These are phyloP conservation scores for Diachrysia chrysitis DNA, from an alignment of 2,888 invertebrate species.

Conservation along the genomic window DNA sequence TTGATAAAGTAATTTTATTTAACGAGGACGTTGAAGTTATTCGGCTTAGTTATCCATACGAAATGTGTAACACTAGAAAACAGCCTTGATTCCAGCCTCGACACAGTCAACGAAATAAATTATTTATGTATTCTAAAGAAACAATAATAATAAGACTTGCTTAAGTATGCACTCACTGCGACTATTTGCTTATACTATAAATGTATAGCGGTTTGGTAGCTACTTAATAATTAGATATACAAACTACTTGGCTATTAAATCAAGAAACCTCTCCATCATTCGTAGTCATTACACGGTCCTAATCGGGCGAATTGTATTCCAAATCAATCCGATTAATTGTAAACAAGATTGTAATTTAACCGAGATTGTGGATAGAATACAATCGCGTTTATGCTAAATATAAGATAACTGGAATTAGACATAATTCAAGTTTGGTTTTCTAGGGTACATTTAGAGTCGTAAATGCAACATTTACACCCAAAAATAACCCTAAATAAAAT, in stretches of 20 bases:
- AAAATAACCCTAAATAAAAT: no score
- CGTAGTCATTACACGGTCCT: constrained; percentile 23
- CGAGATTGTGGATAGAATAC: constrained; percentile 19
- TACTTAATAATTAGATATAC: constrained; percentile 40
- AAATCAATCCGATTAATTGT: constrained; percentile 33
- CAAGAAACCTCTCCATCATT: constrained; percentile 36
- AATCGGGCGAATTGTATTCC: constrained; percentile 30
- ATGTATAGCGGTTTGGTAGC: not conserved
- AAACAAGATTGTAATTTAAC: constrained; percentile 25
- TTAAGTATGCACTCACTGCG: not conserved
- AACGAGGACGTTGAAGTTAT: not conserved
- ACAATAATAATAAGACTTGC: constrained; percentile 1
- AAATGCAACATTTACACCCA: no score
- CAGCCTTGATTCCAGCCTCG: constrained; percentile 7
- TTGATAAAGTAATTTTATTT: not conserved
- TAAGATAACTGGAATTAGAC: not conserved
- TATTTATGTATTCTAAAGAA: constrained; percentile 4
- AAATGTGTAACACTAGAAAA: constrained; percentile 6
- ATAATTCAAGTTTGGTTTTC: not conserved
- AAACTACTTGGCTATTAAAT: constrained; percentile 33
- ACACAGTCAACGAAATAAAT: not conserved
- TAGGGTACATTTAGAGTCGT: no score
- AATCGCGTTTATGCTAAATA: constrained; percentile 19
- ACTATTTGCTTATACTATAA: not conserved
- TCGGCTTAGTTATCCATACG: not conserved